phyloP scores from a whole-genome alignment of 2,797 vertebrate species.

The Furcifer pardalis region DNA sequence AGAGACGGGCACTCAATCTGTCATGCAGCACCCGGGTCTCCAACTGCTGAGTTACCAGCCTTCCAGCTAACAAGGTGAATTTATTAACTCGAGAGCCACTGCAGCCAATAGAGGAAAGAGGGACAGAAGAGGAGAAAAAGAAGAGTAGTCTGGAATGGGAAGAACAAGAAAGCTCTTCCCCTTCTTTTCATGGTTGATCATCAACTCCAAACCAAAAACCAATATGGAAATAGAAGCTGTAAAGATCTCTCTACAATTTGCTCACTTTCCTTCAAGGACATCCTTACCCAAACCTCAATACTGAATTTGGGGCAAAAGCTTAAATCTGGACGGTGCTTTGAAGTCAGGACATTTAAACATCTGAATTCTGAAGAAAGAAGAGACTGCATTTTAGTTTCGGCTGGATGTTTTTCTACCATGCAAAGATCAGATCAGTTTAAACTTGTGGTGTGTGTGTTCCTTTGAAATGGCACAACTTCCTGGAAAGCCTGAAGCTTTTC shows the following conservation, averaged over 20 bases:
- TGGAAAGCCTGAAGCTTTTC: not conserved
- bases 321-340: not conserved
- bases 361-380: not conserved
- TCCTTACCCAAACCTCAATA: not conserved
- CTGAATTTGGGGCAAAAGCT: conserved; percentile 5
- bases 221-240: not conserved
- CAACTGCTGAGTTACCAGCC: too few relatives aligned
- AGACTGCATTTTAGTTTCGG: not conserved
- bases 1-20: too few relatives aligned
- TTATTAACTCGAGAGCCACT: too few relatives aligned
- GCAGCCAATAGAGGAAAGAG: not conserved
- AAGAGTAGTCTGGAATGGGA: not conserved
- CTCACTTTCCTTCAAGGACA: conserved; percentile 1
- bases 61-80: too few relatives aligned
- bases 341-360: not conserved
- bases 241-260: not conserved
- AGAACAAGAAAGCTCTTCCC: not conserved
- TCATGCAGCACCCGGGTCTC: too few relatives aligned
- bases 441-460: not conserved
- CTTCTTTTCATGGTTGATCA: conserved; percentile 16
- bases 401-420: not conserved
- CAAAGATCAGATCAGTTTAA: not conserved
- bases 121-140: too few relatives aligned
- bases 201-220: not conserved
- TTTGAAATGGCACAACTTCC: not conserved